A percentile compares a stretch with the other conserved stretches of the same genome.
phyloP scores from a whole-genome alignment of 1,140 invertebrate species.

The Drosophila watanabei region DNA sequence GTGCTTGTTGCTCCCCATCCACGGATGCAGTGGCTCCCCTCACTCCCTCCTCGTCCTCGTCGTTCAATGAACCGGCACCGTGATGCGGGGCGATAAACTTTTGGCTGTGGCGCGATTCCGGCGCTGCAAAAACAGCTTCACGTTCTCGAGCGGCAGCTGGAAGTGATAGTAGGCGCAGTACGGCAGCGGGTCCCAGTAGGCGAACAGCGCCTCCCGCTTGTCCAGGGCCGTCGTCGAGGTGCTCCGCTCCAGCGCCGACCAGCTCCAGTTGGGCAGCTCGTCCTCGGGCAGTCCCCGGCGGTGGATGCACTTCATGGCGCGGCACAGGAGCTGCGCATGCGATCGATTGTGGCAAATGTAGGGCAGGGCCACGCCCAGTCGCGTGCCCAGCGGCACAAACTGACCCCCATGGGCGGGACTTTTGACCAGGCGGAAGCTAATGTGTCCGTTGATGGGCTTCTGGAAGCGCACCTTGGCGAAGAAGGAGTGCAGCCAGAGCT shows the following conservation, averaged over 20 bases:
- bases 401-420: constrained; percentile 86
- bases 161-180: constrained; percentile 94
- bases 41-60: neutral
- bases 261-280: constrained; percentile 66
- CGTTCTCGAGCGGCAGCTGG: constrained; percentile 89
- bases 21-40: constrained; percentile 42
- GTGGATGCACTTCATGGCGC: constrained; percentile 81
- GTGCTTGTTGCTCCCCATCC: constrained; percentile 13
- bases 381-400: constrained; percentile 88
- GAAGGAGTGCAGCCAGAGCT: constrained; percentile 90
- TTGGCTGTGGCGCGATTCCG: constrained; percentile 74
- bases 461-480: constrained; percentile 88
- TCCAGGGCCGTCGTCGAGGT: constrained; percentile 87
- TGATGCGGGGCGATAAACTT: constrained; percentile 80
- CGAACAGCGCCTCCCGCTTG: constrained; percentile 91
- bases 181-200: constrained; percentile 93
- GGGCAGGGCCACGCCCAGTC: constrained; percentile 91
- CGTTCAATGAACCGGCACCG: constrained; percentile 84
- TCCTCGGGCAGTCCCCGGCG: constrained; percentile 86
- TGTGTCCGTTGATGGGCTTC: constrained; percentile 90
- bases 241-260: constrained; percentile 67
- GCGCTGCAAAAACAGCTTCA: constrained; percentile 86
- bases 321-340: constrained; percentile 89
- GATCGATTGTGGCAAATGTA: constrained; percentile 91
- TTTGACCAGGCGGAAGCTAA: constrained; percentile 90